phyloP scores from a whole-genome alignment of 2,888 invertebrate genomes.

The Gymnoscelis rufifasciata region DNA sequence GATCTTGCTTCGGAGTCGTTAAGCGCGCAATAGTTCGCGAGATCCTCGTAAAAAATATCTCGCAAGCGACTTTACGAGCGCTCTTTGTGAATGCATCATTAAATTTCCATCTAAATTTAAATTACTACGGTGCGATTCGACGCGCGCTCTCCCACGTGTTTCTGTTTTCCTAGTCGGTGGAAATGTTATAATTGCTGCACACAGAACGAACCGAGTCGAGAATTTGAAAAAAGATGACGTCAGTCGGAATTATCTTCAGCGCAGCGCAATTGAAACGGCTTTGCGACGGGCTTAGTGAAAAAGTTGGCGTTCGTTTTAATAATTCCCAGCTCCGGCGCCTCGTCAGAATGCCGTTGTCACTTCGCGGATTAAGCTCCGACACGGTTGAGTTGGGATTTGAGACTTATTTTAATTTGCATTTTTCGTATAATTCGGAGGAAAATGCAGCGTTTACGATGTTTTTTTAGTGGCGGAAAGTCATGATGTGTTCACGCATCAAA shows the following conservation, averaged over 20 bases:
- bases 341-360: constrained; percentile 80
- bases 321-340: constrained; percentile 79
- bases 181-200: constrained; percentile 79
- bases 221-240: constrained; percentile 79
- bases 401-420: constrained; percentile 78
- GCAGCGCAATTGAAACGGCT: constrained; percentile 80
- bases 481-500: constrained; percentile 46
- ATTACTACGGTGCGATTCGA: constrained; percentile 73
- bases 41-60: constrained; percentile 80
- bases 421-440: constrained; percentile 61
- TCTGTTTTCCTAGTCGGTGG: constrained; percentile 77
- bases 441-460: constrained; percentile 45
- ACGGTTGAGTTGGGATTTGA: constrained; percentile 77
- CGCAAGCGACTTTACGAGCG: constrained; percentile 78
- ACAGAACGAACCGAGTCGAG: constrained; percentile 73
- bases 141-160: constrained; percentile 73
- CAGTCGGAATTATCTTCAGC: constrained; percentile 79
- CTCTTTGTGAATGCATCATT: constrained; percentile 79
- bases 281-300: constrained; percentile 79
- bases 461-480: constrained; percentile 37
- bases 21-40: constrained; percentile 80
- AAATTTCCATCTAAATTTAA: constrained; percentile 80
- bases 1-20: constrained; percentile 79
- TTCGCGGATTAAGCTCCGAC: constrained; percentile 78
- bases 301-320: constrained; percentile 80